These are phyloP conservation scores for Zosterops japonicus DNA, from an alignment of 2,113 vertebrate species.

Conservation along the genomic window DNA sequence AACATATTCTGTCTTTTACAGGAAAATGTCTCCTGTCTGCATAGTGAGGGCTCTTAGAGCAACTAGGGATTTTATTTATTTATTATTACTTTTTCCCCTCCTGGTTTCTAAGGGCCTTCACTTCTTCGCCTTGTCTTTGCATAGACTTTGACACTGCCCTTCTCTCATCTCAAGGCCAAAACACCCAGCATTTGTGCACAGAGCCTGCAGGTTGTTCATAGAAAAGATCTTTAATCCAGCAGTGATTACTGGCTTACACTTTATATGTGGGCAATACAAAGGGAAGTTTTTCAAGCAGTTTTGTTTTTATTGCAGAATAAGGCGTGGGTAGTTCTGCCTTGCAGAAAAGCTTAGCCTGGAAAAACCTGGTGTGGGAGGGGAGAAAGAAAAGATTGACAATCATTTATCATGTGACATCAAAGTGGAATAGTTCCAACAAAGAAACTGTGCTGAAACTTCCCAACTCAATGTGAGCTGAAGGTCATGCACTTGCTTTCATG, in stretches of 20 bases:
- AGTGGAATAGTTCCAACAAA: background rate
- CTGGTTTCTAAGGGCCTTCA: background rate
- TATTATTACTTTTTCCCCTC: background rate
- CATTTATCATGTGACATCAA: background rate
- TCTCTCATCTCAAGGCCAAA: background rate
- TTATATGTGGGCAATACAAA: constrained; percentile 23
- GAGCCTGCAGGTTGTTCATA: background rate
- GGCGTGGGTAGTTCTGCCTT: constrained; percentile 32
- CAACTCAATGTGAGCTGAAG: background rate
- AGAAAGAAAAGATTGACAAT: background rate
- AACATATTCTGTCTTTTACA: background rate
- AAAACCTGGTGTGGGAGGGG: constrained; percentile 35
- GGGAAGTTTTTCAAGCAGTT: constrained; percentile 41
- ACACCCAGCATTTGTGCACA: background rate
- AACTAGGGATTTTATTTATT: background rate
- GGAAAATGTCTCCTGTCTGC: background rate
- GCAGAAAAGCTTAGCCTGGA: constrained; percentile 33
- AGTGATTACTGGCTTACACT: background rate
- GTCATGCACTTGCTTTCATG: background rate
- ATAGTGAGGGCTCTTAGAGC: background rate
- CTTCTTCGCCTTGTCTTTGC: background rate
- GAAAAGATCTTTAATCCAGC: background rate
- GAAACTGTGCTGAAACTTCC: background rate
- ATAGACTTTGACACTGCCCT: background rate
- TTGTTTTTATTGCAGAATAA: constrained; percentile 32